These are phyloP conservation scores for Plectropomus leopardus DNA, from an alignment of 2,113 vertebrate genomes.

Conservation along the genomic window DNA sequence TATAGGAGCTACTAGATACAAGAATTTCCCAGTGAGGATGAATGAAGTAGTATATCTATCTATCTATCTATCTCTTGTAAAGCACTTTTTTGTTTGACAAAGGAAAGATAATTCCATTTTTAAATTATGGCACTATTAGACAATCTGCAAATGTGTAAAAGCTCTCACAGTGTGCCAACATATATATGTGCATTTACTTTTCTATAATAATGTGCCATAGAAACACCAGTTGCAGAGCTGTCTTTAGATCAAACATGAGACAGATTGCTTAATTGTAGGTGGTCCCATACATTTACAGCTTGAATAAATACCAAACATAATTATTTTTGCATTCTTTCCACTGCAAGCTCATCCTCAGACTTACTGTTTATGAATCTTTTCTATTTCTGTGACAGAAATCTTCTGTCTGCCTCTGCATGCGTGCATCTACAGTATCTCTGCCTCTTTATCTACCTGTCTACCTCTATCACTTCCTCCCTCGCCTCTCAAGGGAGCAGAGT, in stretches of 20 bases:
- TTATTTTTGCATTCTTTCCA: not conserved
- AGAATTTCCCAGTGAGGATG: too few species aligned
- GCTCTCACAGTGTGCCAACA: not conserved
- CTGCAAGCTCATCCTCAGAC: not conserved
- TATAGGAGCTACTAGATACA: too few species aligned
- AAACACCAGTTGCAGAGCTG: conserved; percentile 36
- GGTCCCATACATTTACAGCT: not conserved
- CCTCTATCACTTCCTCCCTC: conserved; percentile 36
- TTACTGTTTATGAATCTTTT: not conserved
- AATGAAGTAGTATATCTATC: too few species aligned
- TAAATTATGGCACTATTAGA: not conserved
- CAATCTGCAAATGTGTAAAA: conserved; percentile 1
- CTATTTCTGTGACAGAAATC: not conserved
- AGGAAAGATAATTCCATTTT: not conserved
- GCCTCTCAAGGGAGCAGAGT: conserved; percentile 38
- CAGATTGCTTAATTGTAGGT: not conserved
- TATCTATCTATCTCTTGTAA: too few species aligned
- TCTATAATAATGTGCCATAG: not conserved
- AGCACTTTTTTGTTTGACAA: not conserved
- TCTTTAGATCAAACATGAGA: not conserved
- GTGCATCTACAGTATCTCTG: conserved; percentile 35
- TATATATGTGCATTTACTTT: not conserved
- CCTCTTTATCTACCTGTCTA: conserved; percentile 38
- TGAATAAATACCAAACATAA: too few species aligned
- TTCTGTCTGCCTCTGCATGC: not conserved